phyloP scores from a whole-genome alignment of 2,113 vertebrate genomes.

The Tetrax tetrax region DNA sequence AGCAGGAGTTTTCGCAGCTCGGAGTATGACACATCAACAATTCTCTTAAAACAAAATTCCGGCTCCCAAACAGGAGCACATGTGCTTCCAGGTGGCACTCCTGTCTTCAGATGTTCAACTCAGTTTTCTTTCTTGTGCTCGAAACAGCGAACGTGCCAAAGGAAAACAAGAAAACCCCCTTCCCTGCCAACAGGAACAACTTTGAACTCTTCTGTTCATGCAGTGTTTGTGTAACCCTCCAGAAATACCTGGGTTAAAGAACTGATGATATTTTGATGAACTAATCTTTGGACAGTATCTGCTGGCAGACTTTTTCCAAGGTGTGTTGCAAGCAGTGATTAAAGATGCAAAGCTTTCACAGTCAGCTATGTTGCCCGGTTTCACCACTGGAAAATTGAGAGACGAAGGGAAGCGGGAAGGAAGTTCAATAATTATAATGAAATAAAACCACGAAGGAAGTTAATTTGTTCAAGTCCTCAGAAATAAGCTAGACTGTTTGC shows the following conservation, averaged over 20 bases:
- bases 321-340: background rate
- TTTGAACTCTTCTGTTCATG: background rate
- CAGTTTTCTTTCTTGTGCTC: background rate
- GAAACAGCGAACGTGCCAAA: background rate
- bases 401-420: background rate
- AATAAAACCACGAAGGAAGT: background rate
- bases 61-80: background rate
- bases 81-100: conserved; percentile 9
- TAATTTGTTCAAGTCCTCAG: background rate
- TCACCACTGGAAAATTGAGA: background rate
- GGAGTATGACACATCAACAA: background rate
- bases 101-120: background rate
- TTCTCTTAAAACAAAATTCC: background rate
- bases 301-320: background rate
- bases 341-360: background rate
- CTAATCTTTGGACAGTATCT: background rate
- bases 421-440: background rate
- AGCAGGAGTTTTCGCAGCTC: background rate
- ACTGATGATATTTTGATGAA: background rate
- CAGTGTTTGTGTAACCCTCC: background rate
- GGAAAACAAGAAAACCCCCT: background rate
- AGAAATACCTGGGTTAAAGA: background rate
- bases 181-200: background rate
- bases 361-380: background rate
- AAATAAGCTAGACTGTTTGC: conserved; percentile 17